Evolutionary conservation across 2,888 invertebrate species (phyloP).

Genomic region (Lottia scabra): DNA sequence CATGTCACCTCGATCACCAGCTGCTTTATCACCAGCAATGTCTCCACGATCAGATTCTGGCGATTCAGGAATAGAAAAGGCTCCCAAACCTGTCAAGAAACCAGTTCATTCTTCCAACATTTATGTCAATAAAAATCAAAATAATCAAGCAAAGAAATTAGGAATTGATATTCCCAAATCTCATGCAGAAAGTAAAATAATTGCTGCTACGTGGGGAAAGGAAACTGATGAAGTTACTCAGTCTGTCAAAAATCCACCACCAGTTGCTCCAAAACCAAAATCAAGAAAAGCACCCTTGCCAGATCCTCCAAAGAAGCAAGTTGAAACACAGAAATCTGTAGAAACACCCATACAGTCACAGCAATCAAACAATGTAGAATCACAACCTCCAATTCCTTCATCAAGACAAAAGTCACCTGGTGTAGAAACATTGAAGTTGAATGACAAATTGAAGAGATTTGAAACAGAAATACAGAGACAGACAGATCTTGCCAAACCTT

Average conservation of each 20-base stretch:
- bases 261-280: slow-evolving; percentile 25
- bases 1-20: not conserved
- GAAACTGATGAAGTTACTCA: slow-evolving; percentile 11
- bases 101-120: not conserved
- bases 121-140: not conserved
- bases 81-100: slow-evolving; percentile 8
- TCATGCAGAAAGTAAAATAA: slow-evolving; percentile 8
- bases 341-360: not conserved
- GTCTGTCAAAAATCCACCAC: slow-evolving; percentile 8
- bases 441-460: not conserved
- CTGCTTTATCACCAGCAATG: too few species aligned
- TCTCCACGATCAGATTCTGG: not conserved
- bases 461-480: slow-evolving; percentile 1
- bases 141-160: not conserved
- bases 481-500: not conserved
- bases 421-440: not conserved
- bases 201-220: slow-evolving; percentile 17
- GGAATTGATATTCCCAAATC: slow-evolving; percentile 1
- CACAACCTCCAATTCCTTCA: not conserved
- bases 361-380: not conserved
- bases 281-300: not conserved
- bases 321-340: not conserved
- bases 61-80: not conserved
- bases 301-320: not conserved
- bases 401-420: not conserved